Evolutionary conservation across 2,113 vertebrate species (phyloP), one percentile per base, ranked within the genome.

Genomic region (Lagenorhynchus albirostris): DNA sequence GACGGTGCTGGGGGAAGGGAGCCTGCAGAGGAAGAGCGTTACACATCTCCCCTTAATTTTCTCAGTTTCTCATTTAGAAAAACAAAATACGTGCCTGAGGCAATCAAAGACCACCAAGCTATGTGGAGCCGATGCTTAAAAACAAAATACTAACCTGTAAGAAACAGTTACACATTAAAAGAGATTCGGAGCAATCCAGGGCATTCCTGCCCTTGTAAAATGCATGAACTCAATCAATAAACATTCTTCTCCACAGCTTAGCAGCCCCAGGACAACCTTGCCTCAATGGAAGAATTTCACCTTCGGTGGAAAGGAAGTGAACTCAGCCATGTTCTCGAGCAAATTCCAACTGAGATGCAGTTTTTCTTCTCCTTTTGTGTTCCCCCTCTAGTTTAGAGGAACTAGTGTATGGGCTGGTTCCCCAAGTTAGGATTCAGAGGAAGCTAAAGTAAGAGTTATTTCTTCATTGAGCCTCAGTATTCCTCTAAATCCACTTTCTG

Each of bases 141-240:
- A 95, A 89, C 29, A 93, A 94, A 89, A 76, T 8, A 36, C 50
- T 89, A 92, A 41, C 68, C 96, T 63, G 31, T 36, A 83, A 70
- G 89, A 83, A 97, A 91, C 17, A 67, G 36, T 96, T 96, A 81
- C 1, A 89, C 23, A 77, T 73, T 88, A 80, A 96, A 96, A 63
- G 26, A 93, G 47, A 81, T 86, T 91, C 47, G 6, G 62, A 86
- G 58, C 25, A 71, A 94, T 70, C 47, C 80, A 47, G 85, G 67
- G 67, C 82, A 84, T 93, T 89, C 95, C 81, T 92, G 85, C 50
- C 73, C 89, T 95, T 93, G 63, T 96, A 92, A 97, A 97, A 95
- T 93, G 79, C 73, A 92, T 93, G 91, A 96, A 89, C 33, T 36
- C 79, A 55, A 90, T 97, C 97, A 81, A 98, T 95, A 93, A 96